These are phyloP conservation scores for Diacarnus erythraeanus DNA, from an alignment of 37 sponge, comb jelly and placozoan species.

Conservation along the genomic window DNA sequence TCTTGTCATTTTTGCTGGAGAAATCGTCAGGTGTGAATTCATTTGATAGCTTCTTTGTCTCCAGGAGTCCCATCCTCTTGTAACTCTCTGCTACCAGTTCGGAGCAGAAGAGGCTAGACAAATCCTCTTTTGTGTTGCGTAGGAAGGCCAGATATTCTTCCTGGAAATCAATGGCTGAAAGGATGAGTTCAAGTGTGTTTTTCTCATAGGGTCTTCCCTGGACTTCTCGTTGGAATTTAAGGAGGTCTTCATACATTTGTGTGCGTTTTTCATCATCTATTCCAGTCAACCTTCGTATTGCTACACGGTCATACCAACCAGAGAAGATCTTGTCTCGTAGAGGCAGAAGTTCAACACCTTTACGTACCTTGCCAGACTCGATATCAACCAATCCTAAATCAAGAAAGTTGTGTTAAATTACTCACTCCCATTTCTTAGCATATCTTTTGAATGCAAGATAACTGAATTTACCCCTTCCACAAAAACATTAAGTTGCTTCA, in stretches of 20 bases:
- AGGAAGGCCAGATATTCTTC: slow-evolving; percentile 64
- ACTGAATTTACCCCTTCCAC: too few relatives aligned
- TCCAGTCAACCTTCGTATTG: slow-evolving; percentile 59
- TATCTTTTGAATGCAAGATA: too few relatives aligned
- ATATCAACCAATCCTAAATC: slow-evolving; percentile 72
- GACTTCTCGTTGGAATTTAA: slow-evolving; percentile 56
- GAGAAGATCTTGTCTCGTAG: slow-evolving; percentile 72
- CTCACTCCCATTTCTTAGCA: too few relatives aligned
- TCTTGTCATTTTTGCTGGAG: slow-evolving; percentile 29
- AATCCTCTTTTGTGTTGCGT: slow-evolving; percentile 65
- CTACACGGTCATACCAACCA: slow-evolving; percentile 79
- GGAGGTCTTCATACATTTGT: slow-evolving; percentile 46
- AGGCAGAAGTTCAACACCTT: slow-evolving; percentile 78
- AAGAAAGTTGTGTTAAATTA: slow-evolving; percentile 4
- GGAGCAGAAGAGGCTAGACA: slow-evolving; percentile 74
- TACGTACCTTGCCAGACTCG: slow-evolving; percentile 54
- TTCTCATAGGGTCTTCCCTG: slow-evolving; percentile 71
- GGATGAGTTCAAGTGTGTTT: slow-evolving; percentile 60
- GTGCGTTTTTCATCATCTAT: slow-evolving; percentile 42
- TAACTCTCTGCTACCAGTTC: slow-evolving; percentile 77
- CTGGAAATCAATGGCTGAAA: slow-evolving; percentile 57
- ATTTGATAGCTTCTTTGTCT: slow-evolving; percentile 44
- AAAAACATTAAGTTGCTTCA: too few relatives aligned
- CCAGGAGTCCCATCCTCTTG: slow-evolving; percentile 59
- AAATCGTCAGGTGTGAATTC: slow-evolving; percentile 81